A percentile compares a stretch with the other conserved stretches of the same genome.
Evolutionary conservation across 1,140 invertebrate genomes (phyloP).

Genomic region (Sycophaga agraensis): DNA sequence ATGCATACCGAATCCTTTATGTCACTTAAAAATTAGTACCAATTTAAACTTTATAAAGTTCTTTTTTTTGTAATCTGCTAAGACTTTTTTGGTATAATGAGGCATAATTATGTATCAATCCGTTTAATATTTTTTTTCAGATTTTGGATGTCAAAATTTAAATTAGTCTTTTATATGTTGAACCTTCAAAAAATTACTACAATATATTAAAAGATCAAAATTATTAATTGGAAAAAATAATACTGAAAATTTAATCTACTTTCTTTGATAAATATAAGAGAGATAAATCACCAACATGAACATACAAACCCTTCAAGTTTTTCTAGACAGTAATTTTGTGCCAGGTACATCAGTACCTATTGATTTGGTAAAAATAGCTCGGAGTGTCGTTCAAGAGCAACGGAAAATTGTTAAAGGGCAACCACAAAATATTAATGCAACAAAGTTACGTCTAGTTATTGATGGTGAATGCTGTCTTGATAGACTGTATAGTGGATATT

Average conservation of each 20-base stretch:
- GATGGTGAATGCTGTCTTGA: conserved; percentile 90
- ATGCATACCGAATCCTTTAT: background rate
- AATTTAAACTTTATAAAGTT: background rate
- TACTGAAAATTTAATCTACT: background rate
- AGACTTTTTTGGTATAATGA: too few relatives aligned
- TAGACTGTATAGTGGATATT: conserved; percentile 89
- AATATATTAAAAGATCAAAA: conserved; percentile 12
- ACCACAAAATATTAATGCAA: conserved; percentile 46
- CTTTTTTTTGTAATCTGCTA: conserved; percentile 11
- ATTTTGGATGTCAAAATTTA: conserved; percentile 48
- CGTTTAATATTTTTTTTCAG: conserved; percentile 41
- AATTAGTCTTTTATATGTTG: conserved; percentile 44
- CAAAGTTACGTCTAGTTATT: conserved; percentile 73
- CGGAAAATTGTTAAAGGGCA: conserved; percentile 54
- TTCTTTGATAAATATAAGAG: conserved; percentile 10
- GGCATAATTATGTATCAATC: too few relatives aligned
- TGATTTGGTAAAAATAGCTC: conserved; percentile 74
- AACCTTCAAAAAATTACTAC: conserved; percentile 25
- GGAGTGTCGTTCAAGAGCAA: conserved; percentile 63
- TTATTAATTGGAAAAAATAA: background rate
- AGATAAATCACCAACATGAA: conserved; percentile 58
- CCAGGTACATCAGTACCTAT: conserved; percentile 70
- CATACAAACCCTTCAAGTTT: conserved; percentile 72
- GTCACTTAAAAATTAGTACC: background rate
- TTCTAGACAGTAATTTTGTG: conserved; percentile 66